Evolutionary conservation across 2,797 vertebrate species (phyloP).

Genomic region (Oreochromis mossambicus): DNA sequence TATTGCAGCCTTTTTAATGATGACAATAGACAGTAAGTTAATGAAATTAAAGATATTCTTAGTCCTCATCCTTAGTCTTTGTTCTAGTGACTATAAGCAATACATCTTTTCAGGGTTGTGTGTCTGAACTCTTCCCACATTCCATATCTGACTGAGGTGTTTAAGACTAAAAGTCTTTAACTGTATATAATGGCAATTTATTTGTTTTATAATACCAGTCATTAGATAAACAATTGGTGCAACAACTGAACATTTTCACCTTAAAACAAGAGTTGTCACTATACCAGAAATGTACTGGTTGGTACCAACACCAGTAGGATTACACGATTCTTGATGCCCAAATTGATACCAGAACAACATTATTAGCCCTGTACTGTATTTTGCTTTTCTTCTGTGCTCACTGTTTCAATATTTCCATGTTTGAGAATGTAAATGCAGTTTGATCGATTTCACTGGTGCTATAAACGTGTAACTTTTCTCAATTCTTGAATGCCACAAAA

Average conservation of each 20-base stretch:
- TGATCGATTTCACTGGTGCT: neutral
- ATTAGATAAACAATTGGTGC: neutral
- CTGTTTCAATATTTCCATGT: neutral
- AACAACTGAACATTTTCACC: neutral
- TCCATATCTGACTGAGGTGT: neutral
- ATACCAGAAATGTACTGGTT: neutral
- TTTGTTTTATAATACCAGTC: neutral
- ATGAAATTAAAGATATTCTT: neutral
- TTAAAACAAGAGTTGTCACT: neutral
- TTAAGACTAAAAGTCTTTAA: neutral
- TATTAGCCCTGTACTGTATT: neutral
- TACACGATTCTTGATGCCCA: neutral
- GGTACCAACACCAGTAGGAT: neutral
- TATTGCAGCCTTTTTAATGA: neutral
- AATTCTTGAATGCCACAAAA: neutral
- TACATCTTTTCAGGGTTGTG: neutral
- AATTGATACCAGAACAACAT: neutral
- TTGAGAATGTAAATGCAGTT: neutral
- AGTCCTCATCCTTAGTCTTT: neutral
- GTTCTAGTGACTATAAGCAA: neutral
- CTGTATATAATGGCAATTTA: neutral
- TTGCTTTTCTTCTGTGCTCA: neutral
- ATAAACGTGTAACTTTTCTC: accelerated
- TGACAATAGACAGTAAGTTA: neutral
- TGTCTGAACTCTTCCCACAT: neutral